These are phyloP conservation scores for Platycnemis pennipes DNA, from an alignment of 2,888 invertebrate genomes.

Conservation along the genomic window DNA sequence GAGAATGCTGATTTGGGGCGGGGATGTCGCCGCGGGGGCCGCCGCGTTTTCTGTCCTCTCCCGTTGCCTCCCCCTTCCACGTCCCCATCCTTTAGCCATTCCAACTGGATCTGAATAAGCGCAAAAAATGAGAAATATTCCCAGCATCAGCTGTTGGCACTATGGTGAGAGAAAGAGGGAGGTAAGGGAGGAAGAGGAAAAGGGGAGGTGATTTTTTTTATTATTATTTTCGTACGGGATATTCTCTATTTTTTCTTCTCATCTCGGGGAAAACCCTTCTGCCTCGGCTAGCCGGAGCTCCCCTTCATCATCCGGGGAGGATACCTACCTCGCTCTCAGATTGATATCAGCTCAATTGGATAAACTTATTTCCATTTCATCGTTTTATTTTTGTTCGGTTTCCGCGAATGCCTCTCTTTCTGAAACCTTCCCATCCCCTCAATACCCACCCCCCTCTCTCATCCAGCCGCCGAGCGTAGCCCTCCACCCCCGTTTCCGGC, in stretches of 20 bases:
- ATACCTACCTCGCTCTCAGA: constrained; percentile 20
- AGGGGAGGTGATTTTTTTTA: background rate
- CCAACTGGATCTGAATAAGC: constrained; percentile 56
- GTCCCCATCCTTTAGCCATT: background rate
- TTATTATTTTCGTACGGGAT: background rate
- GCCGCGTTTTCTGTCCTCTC: background rate
- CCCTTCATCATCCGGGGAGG: background rate
- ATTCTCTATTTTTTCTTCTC: constrained; percentile 26
- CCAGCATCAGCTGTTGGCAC: constrained; percentile 66
- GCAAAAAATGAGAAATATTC: constrained; percentile 62
- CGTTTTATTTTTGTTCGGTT: background rate
- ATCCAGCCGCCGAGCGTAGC: no score
- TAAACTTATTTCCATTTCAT: constrained; percentile 31
- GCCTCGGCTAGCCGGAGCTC: background rate
- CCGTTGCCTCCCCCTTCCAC: background rate
- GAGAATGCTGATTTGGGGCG: background rate
- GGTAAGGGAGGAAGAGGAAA: background rate
- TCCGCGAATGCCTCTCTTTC: background rate
- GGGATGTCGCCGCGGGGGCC: background rate
- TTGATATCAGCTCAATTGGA: constrained; percentile 45
- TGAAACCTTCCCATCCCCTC: background rate
- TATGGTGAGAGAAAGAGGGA: background rate
- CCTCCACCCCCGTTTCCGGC: background rate
- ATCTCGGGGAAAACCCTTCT: background rate
- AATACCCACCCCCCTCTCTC: background rate